Conservation (phyloP, 2,797 vertebrate species). For the Thripadectes ignobilis region DNA sequence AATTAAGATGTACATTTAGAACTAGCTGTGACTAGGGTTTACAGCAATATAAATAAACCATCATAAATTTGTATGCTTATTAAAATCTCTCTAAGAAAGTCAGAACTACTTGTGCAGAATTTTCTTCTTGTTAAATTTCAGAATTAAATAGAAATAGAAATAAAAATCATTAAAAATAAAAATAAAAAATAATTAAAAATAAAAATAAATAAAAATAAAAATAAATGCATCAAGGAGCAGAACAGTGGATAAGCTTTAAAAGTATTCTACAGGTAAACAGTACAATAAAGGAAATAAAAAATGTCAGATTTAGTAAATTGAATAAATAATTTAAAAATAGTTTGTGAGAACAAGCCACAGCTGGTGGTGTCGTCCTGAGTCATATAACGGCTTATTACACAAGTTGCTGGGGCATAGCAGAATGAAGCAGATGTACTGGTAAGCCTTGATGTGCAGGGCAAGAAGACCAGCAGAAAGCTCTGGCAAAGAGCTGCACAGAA, state of each 20-base stretch:
- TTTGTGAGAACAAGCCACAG: constrained; percentile 12
- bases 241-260: background rate
- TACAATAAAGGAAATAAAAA: background rate
- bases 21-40: background rate
- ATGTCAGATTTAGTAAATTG: background rate
- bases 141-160: background rate
- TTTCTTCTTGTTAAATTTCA: background rate
- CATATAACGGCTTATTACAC: background rate
- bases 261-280: background rate
- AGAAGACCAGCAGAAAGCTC: background rate
- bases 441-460: background rate
- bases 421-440: constrained; percentile 27
- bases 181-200: background rate
- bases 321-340: background rate
- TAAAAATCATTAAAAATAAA: background rate
- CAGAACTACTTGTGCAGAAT: background rate
- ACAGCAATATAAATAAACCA: background rate
- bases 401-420: constrained; percentile 7
- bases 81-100: background rate
- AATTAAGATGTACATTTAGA: background rate
- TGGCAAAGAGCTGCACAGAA: background rate
- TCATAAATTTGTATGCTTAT: background rate
- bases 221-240: background rate
- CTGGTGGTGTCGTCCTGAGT: constrained; percentile 46
- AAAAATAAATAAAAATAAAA: background rate